phyloP scores from a whole-genome alignment of 1,140 invertebrate genomes.

The Schlechtendalia chinensis region DNA sequence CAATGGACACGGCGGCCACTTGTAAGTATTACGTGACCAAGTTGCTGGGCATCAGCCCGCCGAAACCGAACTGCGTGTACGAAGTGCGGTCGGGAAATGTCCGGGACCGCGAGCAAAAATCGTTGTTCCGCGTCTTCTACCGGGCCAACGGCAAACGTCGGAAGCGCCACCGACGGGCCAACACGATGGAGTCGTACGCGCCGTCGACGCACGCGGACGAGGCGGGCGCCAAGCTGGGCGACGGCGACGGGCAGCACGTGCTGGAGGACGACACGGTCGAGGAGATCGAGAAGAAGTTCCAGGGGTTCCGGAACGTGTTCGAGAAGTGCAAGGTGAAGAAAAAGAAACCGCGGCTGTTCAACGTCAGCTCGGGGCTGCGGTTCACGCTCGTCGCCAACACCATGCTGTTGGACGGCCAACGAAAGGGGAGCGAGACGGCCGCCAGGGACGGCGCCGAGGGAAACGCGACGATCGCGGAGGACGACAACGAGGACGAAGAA shows the following conservation, averaged over 20 bases:
- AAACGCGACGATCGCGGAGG: background rate
- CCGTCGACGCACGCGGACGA: slow-evolving; percentile 9
- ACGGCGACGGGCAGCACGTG: background rate
- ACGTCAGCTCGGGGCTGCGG: slow-evolving; percentile 34
- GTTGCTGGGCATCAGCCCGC: slow-evolving; percentile 3
- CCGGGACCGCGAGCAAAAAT: slow-evolving; percentile 22
- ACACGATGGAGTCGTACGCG: slow-evolving; percentile 1
- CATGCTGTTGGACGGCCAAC: slow-evolving; percentile 1
- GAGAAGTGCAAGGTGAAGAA: slow-evolving; percentile 43
- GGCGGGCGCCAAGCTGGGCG: background rate
- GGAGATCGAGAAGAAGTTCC: slow-evolving; percentile 40
- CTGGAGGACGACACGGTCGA: slow-evolving; percentile 33
- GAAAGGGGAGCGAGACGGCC: background rate
- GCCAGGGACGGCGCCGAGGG: no score
- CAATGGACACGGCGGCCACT: slow-evolving; percentile 34
- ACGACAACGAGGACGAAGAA: background rate
- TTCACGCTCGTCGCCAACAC: slow-evolving; percentile 39
- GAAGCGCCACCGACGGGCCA: background rate
- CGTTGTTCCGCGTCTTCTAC: slow-evolving; percentile 39
- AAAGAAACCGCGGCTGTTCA: slow-evolving; percentile 26
- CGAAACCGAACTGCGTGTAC: slow-evolving; percentile 41
- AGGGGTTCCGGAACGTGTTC: slow-evolving; percentile 42
- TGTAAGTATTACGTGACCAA: slow-evolving; percentile 47
- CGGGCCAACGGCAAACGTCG: background rate
- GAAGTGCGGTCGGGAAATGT: slow-evolving; percentile 32